Percentiles rank a stretch among this genome's conserved stretches.
These are phyloP conservation scores for Potamarius usumacintae DNA, from an alignment of 2,113 vertebrate genomes.

Conservation along the genomic window DNA sequence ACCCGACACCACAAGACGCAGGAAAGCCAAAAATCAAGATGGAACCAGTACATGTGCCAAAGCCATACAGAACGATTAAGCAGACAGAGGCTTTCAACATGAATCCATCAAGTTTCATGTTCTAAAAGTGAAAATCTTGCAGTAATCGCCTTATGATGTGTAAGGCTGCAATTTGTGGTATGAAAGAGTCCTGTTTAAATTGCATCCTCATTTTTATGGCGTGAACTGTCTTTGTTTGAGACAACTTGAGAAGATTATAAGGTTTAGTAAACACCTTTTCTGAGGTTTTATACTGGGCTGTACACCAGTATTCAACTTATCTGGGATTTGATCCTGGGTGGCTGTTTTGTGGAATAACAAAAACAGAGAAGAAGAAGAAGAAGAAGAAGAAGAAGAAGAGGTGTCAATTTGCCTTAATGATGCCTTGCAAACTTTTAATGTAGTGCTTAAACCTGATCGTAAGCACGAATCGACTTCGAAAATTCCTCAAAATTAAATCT, in stretches of 20 bases:
- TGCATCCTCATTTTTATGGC: neutral
- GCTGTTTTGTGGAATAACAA: neutral
- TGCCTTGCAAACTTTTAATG: neutral
- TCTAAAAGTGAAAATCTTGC: neutral
- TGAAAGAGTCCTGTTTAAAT: neutral
- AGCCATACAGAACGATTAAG: constrained; percentile 27
- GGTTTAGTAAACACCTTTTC: neutral
- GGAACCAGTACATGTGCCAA: constrained; percentile 34
- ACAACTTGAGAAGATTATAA: too few species aligned
- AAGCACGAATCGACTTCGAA: constrained; percentile 6
- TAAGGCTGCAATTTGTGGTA: constrained; percentile 3
- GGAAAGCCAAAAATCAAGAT: constrained; percentile 34
- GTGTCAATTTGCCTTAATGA: neutral
- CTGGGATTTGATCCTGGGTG: constrained; percentile 3
- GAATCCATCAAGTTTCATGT: neutral
- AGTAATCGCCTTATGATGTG: constrained; percentile 14
- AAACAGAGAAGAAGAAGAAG: neutral
- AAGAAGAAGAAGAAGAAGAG: neutral
- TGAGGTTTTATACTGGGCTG: neutral
- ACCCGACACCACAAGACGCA: constrained; percentile 23
- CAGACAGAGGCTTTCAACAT: neutral
- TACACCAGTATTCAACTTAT: neutral
- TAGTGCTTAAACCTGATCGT: neutral
- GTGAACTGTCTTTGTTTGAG: neutral
- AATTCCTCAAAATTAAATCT: constrained; percentile 5